These are phyloP conservation scores for Hirtodrosophila confusa DNA, from an alignment of 2,888 invertebrate species.

Conservation along the genomic window DNA sequence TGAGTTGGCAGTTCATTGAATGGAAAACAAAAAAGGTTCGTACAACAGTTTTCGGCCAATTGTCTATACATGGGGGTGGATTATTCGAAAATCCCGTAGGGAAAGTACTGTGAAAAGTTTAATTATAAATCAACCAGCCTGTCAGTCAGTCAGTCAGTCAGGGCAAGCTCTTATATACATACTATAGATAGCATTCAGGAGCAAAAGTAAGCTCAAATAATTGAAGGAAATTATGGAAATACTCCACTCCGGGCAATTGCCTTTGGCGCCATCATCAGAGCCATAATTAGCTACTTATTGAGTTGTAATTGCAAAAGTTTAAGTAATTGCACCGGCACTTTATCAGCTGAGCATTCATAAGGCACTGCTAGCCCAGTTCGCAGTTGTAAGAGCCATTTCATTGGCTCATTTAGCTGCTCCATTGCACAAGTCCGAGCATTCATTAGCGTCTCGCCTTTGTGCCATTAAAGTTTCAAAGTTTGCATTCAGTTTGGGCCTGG, in stretches of 20 bases:
- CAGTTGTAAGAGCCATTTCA: constrained; percentile 15
- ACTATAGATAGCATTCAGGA: too few relatives aligned
- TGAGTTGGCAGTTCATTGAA: too few relatives aligned
- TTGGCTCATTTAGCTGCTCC: constrained; percentile 24
- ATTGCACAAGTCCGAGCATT: constrained; percentile 41
- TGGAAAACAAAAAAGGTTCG: too few relatives aligned
- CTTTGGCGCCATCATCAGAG: constrained; percentile 26
- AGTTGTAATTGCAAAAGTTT: constrained; percentile 76
- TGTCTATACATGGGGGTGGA: too few relatives aligned
- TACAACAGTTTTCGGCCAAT: too few relatives aligned
- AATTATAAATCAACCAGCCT: too few relatives aligned
- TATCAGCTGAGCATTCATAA: constrained; percentile 26
- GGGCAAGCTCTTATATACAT: too few relatives aligned
- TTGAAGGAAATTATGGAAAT: constrained; percentile 37
- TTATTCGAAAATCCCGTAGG: too few relatives aligned
- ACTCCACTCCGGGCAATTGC: constrained; percentile 8
- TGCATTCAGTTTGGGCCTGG: constrained; percentile 9
- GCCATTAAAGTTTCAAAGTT: constrained; percentile 51
- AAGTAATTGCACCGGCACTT: constrained; percentile 51
- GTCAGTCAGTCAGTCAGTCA: too few relatives aligned
- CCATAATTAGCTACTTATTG: constrained; percentile 70
- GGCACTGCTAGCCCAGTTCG: neutral
- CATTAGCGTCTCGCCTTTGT: constrained; percentile 44
- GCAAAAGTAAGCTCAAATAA: constrained; percentile 23
- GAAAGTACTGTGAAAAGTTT: too few relatives aligned